A percentile compares a stretch with the other conserved stretches of the same genome.
These are phyloP conservation scores for Bubo bubo DNA, from an alignment of 2,113 vertebrate genomes.

Conservation along the genomic window DNA sequence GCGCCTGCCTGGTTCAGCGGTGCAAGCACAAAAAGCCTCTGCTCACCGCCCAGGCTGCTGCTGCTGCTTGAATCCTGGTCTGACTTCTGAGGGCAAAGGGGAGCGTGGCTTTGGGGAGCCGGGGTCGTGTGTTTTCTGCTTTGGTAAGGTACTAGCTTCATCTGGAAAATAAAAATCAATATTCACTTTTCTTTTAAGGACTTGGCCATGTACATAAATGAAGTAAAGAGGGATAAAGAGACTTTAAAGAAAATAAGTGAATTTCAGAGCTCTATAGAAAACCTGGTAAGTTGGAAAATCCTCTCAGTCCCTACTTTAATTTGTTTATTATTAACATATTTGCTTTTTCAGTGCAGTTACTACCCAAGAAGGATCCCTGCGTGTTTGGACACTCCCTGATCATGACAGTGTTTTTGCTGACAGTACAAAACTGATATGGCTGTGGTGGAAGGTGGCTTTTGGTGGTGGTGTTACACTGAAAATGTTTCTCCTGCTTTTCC, in stretches of 20 bases:
- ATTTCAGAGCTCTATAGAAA: conserved; percentile 97
- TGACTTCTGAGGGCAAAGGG: not conserved
- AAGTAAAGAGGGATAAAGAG: conserved; percentile 97
- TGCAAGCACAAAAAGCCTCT: not conserved
- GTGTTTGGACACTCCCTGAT: not conserved
- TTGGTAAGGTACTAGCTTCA: not conserved
- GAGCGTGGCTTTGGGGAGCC: not conserved
- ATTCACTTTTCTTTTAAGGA: conserved; percentile 74
- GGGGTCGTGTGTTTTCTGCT: rapidly evolving
- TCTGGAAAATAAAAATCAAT: not conserved
- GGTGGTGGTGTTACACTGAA: not conserved
- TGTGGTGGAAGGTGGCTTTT: not conserved
- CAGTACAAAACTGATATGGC: not conserved
- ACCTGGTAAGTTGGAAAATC: conserved; percentile 83
- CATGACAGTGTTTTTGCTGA: not conserved
- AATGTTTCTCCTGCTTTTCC: not conserved
- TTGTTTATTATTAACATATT: not conserved
- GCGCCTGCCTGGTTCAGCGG: not conserved
- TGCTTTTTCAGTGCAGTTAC: not conserved
- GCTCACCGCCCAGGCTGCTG: not conserved
- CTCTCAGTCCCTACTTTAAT: not conserved
- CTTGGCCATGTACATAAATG: conserved; percentile 98
- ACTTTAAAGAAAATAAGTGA: conserved; percentile 97
- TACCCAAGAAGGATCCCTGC: not conserved
- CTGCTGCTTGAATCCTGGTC: not conserved